Evolutionary conservation across 2,888 invertebrate species (phyloP).

Genomic region (Halictus ligatus): DNA sequence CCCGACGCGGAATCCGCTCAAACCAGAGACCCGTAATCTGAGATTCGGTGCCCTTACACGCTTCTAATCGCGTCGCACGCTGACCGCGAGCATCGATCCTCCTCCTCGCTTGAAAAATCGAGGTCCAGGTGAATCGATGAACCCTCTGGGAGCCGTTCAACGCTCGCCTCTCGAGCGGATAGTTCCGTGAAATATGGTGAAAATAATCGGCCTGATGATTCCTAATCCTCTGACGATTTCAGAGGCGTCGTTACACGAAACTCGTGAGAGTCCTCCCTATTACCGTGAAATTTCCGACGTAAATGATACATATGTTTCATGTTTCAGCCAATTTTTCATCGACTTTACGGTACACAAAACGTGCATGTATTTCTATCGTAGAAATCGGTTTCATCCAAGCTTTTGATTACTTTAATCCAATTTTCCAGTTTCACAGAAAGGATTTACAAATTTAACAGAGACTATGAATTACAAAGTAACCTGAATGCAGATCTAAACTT

Average conservation of each 20-base stretch:
- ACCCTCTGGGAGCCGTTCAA: background rate
- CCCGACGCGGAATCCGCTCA: background rate
- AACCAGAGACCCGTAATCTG: constrained; percentile 3
- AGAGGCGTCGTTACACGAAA: background rate
- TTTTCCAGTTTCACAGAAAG: background rate
- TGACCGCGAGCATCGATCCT: constrained; percentile 3
- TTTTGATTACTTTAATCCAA: too few relatives aligned
- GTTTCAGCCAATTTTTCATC: background rate
- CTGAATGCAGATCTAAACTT: background rate
- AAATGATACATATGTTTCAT: background rate
- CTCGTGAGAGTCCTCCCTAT: background rate
- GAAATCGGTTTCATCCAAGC: too few relatives aligned
- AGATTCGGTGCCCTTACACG: constrained; percentile 7
- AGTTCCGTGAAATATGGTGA: constrained; percentile 1
- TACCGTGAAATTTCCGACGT: background rate
- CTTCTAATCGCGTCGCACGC: constrained; percentile 12
- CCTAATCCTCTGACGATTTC: constrained; percentile 1
- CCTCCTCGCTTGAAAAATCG: background rate
- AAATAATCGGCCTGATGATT: background rate
- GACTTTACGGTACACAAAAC: background rate
- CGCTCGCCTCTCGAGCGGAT: background rate
- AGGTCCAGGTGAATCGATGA: constrained; percentile 9
- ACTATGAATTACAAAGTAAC: background rate
- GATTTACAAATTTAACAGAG: background rate
- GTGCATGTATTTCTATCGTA: background rate